These are phyloP conservation scores for Epistrophe grossulariae DNA, from an alignment of 2,888 invertebrate species.

Conservation along the genomic window DNA sequence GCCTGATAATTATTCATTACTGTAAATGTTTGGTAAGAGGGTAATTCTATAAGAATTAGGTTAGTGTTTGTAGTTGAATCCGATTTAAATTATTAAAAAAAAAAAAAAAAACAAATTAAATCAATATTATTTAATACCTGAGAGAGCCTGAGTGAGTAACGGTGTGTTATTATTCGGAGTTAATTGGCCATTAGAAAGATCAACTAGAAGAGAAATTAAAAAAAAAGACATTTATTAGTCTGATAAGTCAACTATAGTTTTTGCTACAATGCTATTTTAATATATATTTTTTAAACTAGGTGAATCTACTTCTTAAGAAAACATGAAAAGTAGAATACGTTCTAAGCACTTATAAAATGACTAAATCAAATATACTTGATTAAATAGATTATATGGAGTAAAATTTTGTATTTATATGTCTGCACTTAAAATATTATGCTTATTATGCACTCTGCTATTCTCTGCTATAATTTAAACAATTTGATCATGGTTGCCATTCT, in stretches of 20 bases:
- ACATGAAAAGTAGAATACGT: slow-evolving; percentile 46
- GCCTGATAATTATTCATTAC: slow-evolving; percentile 99
- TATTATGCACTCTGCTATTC: not conserved
- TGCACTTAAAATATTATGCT: not conserved
- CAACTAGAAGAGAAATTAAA: slow-evolving; percentile 88
- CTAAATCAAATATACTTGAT: slow-evolving; percentile 28
- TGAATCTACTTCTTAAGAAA: slow-evolving; percentile 52
- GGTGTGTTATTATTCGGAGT: slow-evolving; percentile 98
- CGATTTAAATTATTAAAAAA: slow-evolving; percentile 33
- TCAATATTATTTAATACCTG: slow-evolving; percentile 88
- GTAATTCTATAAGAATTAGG: slow-evolving; percentile 72
- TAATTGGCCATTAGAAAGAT: slow-evolving; percentile 97
- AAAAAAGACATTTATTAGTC: slow-evolving; percentile 34
- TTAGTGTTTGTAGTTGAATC: slow-evolving; percentile 66
- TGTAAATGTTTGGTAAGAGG: slow-evolving; percentile 84
- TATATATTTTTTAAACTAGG: slow-evolving; percentile 55
- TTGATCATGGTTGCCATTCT: not conserved
- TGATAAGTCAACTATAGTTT: not conserved
- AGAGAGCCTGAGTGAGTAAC: slow-evolving; percentile 96
- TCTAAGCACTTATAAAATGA: slow-evolving; percentile 43
- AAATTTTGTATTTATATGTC: not conserved
- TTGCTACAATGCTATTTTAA: slow-evolving; percentile 39
- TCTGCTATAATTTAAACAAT: not conserved
- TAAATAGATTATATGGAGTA: not conserved
- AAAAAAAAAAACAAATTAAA: slow-evolving; percentile 19